Conservation (phyloP, 2,113 vertebrate genomes). For the Mus pahari region DNA sequence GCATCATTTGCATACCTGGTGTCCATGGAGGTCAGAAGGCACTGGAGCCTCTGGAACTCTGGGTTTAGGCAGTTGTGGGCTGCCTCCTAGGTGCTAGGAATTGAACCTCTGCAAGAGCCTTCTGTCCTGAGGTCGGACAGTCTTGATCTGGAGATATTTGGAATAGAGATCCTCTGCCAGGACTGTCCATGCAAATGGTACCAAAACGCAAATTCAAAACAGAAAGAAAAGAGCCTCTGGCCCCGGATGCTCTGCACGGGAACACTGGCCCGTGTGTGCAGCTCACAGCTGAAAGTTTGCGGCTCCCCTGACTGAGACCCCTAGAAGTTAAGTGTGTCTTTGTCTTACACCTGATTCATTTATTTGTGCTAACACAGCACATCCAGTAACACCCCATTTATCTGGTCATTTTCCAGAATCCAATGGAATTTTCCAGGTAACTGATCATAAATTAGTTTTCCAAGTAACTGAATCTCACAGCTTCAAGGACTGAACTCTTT, state of each 20-base stretch:
- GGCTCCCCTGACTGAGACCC: slow-evolving; percentile 3
- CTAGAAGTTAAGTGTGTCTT: slow-evolving; percentile 57
- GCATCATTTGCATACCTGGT: neutral
- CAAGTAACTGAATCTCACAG: slow-evolving; percentile 70
- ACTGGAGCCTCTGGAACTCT: neutral
- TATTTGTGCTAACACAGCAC: slow-evolving; percentile 63
- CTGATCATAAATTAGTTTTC: slow-evolving; percentile 81
- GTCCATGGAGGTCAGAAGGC: neutral
- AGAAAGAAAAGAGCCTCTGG: neutral
- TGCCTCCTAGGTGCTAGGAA: neutral
- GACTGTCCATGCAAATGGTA: neutral
- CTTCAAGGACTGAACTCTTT: slow-evolving; percentile 67
- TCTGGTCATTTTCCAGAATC: slow-evolving; percentile 73
- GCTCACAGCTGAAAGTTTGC: neutral
- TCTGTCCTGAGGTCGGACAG: neutral
- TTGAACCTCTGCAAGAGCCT: neutral
- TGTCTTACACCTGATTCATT: slow-evolving; percentile 60
- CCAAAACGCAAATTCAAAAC: neutral
- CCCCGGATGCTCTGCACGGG: neutral
- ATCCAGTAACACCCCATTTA: slow-evolving; percentile 70
- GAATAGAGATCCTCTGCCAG: neutral
- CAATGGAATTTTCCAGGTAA: slow-evolving; percentile 79
- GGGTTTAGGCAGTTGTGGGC: neutral
- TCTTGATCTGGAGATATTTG: neutral
- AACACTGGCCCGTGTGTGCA: neutral